These are phyloP conservation scores for Tetheella fluctuosa DNA, from an alignment of 2,888 invertebrate species.

Conservation along the genomic window DNA sequence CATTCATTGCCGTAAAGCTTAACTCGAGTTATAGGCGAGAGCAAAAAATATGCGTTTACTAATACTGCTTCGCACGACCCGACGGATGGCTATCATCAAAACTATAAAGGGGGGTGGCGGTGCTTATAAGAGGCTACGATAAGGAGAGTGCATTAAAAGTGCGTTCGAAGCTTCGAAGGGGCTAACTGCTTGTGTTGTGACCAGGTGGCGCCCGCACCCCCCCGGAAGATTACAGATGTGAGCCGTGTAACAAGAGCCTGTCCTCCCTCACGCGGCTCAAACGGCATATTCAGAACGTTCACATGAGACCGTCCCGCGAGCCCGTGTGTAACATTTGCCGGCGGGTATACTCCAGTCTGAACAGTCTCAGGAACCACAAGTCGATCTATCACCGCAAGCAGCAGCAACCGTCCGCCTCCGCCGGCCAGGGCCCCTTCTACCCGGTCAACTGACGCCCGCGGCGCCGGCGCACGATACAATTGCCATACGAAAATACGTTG, in stretches of 20 bases:
- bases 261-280: constrained; percentile 94
- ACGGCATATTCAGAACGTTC: constrained; percentile 96
- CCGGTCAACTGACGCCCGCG: constrained; percentile 75
- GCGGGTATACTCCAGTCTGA: constrained; percentile 95
- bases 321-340: constrained; percentile 96
- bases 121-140: constrained; percentile 80
- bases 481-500: constrained; percentile 51
- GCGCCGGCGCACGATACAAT: constrained; percentile 35
- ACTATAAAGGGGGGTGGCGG: constrained; percentile 79
- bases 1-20: constrained; percentile 66
- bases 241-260: constrained; percentile 95
- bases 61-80: constrained; percentile 77
- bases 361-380: constrained; percentile 96
- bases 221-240: constrained; percentile 95
- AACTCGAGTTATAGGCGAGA: constrained; percentile 61
- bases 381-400: constrained; percentile 96
- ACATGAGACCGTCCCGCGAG: constrained; percentile 95
- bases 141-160: constrained; percentile 82
- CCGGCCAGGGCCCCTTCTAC: constrained; percentile 71
- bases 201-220: constrained; percentile 89
- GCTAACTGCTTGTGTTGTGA: constrained; percentile 84
- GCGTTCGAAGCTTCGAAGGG: constrained; percentile 78
- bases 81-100: constrained; percentile 73
- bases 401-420: constrained; percentile 82
- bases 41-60: constrained; percentile 61